phyloP scores from a whole-genome alignment of 2,113 vertebrate species.

The Prionailurus bengalensis region DNA sequence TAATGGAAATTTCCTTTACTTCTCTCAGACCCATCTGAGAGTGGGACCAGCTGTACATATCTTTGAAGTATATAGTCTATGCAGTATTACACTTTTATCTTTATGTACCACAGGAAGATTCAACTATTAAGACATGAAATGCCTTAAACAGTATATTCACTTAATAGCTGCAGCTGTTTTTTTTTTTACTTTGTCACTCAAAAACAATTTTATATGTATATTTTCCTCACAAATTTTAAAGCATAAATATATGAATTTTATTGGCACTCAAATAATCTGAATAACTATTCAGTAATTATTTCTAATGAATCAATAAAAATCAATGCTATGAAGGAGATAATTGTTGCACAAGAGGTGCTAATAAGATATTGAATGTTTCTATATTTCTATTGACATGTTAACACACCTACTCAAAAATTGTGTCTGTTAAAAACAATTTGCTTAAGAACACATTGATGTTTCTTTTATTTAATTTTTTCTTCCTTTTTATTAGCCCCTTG shows the following conservation, averaged over 20 bases:
- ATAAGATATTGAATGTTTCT: background rate
- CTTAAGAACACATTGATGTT: background rate
- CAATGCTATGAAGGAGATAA: background rate
- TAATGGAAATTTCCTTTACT: constrained; percentile 33
- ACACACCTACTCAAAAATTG: background rate
- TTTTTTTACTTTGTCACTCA: background rate
- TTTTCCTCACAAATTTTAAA: background rate
- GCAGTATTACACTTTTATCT: background rate
- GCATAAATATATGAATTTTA: background rate
- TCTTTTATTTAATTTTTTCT: background rate
- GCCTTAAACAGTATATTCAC: background rate
- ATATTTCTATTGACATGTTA: background rate
- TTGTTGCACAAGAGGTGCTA: background rate
- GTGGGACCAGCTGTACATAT: background rate
- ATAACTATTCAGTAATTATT: background rate
- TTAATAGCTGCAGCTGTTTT: background rate
- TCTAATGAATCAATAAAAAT: background rate
- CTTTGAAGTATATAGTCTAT: background rate
- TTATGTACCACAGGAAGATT: background rate
- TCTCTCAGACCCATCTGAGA: background rate
- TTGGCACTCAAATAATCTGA: background rate
- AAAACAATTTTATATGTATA: background rate
- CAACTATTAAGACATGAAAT: background rate
- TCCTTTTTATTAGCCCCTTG: background rate
- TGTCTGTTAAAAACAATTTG: background rate